Base-by-base conservation (phyloP, 2,888 invertebrate species). In the Dasysyrphus albostriatus region DNA sequence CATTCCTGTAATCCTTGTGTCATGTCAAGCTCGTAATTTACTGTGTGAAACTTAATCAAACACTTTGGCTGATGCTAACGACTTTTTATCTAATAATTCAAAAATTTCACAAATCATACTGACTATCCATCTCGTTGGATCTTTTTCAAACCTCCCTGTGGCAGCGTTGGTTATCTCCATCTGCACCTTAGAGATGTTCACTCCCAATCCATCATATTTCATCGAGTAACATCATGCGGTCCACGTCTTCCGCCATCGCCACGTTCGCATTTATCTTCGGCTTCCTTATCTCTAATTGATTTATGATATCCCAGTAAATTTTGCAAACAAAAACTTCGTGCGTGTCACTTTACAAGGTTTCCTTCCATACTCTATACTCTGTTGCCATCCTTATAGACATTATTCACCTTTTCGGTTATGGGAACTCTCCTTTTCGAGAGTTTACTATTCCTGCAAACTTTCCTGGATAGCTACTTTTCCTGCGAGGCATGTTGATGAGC, bases 211-310 rank as follows among this genome's bases (percentile, higher is more conserved):
- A 79, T 83, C 79, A 78, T 78, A 74, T 39, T 74, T 70, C 79
- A 74, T 82, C 73, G 24, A 42, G 61, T 47, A 65, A 63, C 70
- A 75, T 63, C 70, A 70, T 65, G 58, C 51, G 80, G 75, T 72
- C 56, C 65, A 58, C 58, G 61, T 80, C 58, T 75, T 75, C 58
- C 75, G 70, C 72, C 72, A 58, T 58, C 56, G 58, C 83, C 83
- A 78, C 67, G 72, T 75, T 70, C 80, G 54, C 83, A 80, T 80
- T 80, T 70, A 75, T 80, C 84, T 80, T 84, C 58, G 65, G 70
- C 58, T 73, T 81, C 81, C 84, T 85, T 81, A 85, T 85, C 76
- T 81, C 81, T 81, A 85, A 85, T 85, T 85, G 81, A 85, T 85
- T 84, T 84, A 84, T 81, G 81, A 84, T 54, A 73, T 77, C 77